Percentiles rank a stretch among this genome's conserved stretches.
These are phyloP conservation scores for Nymphalis io DNA, from an alignment of 1,140 invertebrate species.

Conservation along the genomic window DNA sequence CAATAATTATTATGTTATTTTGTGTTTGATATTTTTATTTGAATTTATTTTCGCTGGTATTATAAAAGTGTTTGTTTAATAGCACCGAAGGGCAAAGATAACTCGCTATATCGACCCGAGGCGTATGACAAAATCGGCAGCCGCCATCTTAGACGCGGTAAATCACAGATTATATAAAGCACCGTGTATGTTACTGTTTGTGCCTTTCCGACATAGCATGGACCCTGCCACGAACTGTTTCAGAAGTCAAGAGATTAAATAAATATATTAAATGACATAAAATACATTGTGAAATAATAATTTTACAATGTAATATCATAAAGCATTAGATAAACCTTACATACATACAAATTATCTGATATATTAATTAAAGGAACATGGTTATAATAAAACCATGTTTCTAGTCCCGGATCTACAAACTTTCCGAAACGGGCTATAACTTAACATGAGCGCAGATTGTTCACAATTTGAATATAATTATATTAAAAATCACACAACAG, in stretches of 20 bases:
- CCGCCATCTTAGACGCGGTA: constrained; percentile 68
- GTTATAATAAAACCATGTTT: background rate
- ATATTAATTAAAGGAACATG: background rate
- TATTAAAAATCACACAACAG: no score
- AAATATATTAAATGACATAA: no score
- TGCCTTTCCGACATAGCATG: constrained; percentile 38
- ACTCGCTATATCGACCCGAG: constrained; percentile 73
- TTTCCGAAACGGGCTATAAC: no score
- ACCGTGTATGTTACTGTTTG: constrained; percentile 48
- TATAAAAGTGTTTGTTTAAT: constrained; percentile 58
- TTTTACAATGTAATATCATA: no score
- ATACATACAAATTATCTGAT: background rate
- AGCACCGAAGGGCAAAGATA: constrained; percentile 77
- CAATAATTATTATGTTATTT: constrained; percentile 14
- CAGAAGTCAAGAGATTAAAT: background rate
- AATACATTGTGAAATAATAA: no score
- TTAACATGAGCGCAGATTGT: no score
- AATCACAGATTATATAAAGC: constrained; percentile 51
- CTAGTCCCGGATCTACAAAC: no score
- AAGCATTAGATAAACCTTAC: background rate
- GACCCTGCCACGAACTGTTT: constrained; percentile 11
- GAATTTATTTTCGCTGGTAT: constrained; percentile 26
- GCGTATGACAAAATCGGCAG: constrained; percentile 70
- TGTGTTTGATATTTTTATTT: constrained; percentile 14
- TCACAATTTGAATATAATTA: no score